Evolutionary conservation across 1,140 invertebrate species (phyloP).

Genomic region (Hetaerina americana): DNA sequence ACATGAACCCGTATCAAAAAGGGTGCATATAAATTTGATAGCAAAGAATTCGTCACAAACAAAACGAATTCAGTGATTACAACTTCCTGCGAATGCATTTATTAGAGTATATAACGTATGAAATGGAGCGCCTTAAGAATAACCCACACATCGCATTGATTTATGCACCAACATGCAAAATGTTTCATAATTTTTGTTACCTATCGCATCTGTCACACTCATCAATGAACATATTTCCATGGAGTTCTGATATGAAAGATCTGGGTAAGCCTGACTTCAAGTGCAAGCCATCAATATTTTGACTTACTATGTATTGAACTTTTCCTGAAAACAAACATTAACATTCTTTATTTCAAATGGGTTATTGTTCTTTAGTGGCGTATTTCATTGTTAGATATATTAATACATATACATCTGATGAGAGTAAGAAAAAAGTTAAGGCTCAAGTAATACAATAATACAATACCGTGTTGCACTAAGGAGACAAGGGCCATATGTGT

Average conservation of each 20-base stretch:
- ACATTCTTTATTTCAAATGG: not conserved
- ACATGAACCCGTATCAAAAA: too few relatives aligned
- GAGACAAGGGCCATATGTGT: conserved; percentile 88
- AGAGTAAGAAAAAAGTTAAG: not conserved
- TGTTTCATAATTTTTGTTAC: conserved; percentile 32
- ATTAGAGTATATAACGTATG: too few relatives aligned
- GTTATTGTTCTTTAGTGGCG: too few relatives aligned
- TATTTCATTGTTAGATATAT: too few relatives aligned
- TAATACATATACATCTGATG: not conserved
- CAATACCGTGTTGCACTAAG: conserved; percentile 49
- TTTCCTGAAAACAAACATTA: conserved; percentile 34
- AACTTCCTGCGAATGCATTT: too few relatives aligned
- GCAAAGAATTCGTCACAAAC: too few relatives aligned
- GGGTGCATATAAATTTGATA: too few relatives aligned
- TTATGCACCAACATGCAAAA: too few relatives aligned
- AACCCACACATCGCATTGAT: too few relatives aligned
- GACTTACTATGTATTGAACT: conserved; percentile 82
- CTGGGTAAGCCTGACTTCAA: conserved; percentile 75
- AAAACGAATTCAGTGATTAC: too few relatives aligned
- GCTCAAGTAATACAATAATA: not conserved
- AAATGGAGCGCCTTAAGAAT: too few relatives aligned
- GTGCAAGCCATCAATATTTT: conserved; percentile 97
- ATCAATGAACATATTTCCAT: conserved; percentile 97
- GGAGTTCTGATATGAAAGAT: conserved; percentile 76
- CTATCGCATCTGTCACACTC: conserved; percentile 82